phyloP scores from a whole-genome alignment of 2,113 vertebrate genomes.

The Glaucidium brasilianum region DNA sequence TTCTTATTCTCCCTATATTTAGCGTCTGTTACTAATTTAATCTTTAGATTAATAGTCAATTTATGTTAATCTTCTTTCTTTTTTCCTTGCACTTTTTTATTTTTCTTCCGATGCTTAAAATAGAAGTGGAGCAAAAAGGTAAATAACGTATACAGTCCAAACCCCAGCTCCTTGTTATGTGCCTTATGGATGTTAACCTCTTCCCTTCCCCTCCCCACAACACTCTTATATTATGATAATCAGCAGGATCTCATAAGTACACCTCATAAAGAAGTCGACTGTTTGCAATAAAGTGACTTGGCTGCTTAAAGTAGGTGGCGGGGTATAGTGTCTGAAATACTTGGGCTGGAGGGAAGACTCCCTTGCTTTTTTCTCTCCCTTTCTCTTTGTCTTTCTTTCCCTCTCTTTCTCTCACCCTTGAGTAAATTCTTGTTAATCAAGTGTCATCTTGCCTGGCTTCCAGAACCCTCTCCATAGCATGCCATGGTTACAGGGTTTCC shows the following conservation, averaged over 20 bases:
- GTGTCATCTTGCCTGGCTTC: constrained; percentile 93
- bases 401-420: constrained; percentile 81
- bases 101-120: constrained; percentile 99
- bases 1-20: constrained; percentile 89
- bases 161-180: constrained; percentile 98
- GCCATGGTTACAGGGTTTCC: constrained; percentile 91
- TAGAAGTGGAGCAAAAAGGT: constrained; percentile 99
- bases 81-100: constrained; percentile 95
- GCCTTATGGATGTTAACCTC: constrained; percentile 94
- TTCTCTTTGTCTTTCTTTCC: constrained; percentile 72
- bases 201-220: constrained; percentile 80
- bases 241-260: constrained; percentile 83
- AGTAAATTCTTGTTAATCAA: constrained; percentile 87
- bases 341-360: constrained; percentile 72
- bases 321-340: constrained; percentile 83
- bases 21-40: constrained; percentile 92
- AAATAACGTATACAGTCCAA: constrained; percentile 96
- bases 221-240: constrained; percentile 84
- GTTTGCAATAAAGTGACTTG: constrained; percentile 80
- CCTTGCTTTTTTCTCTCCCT: constrained; percentile 76
- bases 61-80: constrained; percentile 99
- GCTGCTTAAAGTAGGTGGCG: constrained; percentile 86
- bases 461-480: constrained; percentile 93
- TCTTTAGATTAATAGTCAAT: constrained; percentile 93
- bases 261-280: constrained; percentile 80